Base-by-base conservation (phyloP, 2,113 vertebrate species). In the Orthonyx spaldingii region DNA sequence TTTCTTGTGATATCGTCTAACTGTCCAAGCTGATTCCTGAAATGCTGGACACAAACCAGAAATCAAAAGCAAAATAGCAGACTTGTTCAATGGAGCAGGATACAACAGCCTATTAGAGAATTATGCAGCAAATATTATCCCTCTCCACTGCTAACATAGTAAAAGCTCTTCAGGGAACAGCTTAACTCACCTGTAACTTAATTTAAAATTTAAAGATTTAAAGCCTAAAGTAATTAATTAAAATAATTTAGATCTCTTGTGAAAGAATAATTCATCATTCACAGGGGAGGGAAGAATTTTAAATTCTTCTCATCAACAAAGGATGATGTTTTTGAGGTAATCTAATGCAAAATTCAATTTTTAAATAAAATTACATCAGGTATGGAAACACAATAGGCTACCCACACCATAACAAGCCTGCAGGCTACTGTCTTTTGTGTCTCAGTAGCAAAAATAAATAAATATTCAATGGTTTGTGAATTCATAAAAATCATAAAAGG, bases 151-250 rank as follows among this genome's bases (percentile, higher is more conserved):
- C 79, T 96, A 93, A 93, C 63, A 33, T 1, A 75, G 84, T 86
- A 91, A 94, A 94, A 93, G 69, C 32, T 95, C 93, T 89, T 78
- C 47, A 41, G 89, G 91, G 95, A 94, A 86, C 59, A 93, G 79
- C 85, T 93, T 88, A 96, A 95, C 86, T 95, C 94, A 95, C 95
- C 95, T 97, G 92, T 89, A 96, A 97, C 79, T 90, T 92, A 93
- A 93, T 94, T 94, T 90, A 85, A 96, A 96, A 96, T 96, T 83
- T 83, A 85, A 94, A 94, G 79, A 92, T 88, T 88, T 90, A 86
- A 89, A 66, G 30, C 84, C 64, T 60, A 60, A 89, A 90, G 76
- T 90, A 92, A 94, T 93, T 89, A 93, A 96, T 95, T 95, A 92
- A 95, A 97, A 93, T 87, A 66, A 92, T 74, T 90, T 81, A 78